Conservation (phyloP, 2,113 vertebrate species). For the Helogale parvula region DNA sequence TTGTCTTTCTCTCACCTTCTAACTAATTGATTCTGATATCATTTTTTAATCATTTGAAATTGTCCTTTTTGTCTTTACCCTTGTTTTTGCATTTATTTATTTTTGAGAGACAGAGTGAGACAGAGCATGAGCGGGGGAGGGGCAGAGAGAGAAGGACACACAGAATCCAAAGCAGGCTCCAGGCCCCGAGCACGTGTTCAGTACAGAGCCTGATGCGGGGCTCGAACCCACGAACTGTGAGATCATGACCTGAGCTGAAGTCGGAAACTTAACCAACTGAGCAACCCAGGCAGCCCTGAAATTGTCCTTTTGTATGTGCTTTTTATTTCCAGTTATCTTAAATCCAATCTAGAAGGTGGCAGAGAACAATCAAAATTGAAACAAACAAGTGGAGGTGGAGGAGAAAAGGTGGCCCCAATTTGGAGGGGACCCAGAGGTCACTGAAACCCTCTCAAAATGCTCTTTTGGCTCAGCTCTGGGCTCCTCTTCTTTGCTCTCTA, state of each 20-base stretch:
- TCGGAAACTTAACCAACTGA: no score
- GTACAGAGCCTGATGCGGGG: no score
- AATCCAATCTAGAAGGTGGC: background rate
- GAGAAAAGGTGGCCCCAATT: background rate
- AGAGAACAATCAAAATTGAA: background rate
- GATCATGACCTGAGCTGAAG: no score
- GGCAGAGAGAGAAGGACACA: no score
- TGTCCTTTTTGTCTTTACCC: background rate
- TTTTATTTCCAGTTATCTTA: conserved; percentile 18
- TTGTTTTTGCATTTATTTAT: no score
- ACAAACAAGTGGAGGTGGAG: background rate
- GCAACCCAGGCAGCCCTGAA: background rate
- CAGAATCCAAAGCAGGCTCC: no score
- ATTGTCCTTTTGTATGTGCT: background rate
- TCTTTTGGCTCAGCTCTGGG: background rate
- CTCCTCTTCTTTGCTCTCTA: background rate
- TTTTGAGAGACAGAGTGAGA: no score
- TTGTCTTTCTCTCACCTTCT: background rate
- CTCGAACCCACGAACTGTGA: no score
- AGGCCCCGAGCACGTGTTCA: no score
- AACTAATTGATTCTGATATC: background rate
- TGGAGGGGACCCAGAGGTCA: background rate
- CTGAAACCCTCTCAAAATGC: background rate
- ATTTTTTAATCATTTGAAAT: background rate
- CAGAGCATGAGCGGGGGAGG: no score